A percentile compares a stretch with the other conserved stretches of the same genome.
Evolutionary conservation across 2,113 vertebrate species (phyloP).

Genomic region (Tautogolabrus adspersus): DNA sequence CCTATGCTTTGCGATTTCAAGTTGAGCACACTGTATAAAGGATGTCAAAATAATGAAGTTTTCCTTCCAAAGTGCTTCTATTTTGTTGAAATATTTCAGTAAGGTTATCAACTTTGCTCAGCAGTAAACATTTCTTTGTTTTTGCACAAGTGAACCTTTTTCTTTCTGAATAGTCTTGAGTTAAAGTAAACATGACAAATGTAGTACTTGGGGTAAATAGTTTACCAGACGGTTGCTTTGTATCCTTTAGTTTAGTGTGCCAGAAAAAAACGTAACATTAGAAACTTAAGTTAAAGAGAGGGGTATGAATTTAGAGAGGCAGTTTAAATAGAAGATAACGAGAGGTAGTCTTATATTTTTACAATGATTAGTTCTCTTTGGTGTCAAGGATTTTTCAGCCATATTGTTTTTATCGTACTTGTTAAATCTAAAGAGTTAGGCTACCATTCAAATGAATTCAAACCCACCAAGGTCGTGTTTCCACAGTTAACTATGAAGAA

Average conservation of each 20-base stretch:
- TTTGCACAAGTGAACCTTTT: neutral
- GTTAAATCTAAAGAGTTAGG: conserved; percentile 47
- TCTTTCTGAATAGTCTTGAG: neutral
- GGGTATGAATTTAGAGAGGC: neutral
- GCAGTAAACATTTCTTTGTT: neutral
- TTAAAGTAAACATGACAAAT: neutral
- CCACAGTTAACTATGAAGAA: conserved; percentile 66
- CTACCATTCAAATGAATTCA: conserved; percentile 61
- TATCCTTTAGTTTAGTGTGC: neutral
- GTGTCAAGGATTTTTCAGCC: conserved; percentile 13
- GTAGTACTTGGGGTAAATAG: neutral
- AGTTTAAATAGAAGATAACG: neutral
- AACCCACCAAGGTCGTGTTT: conserved; percentile 57
- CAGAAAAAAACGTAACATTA: neutral
- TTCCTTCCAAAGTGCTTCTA: too few species aligned
- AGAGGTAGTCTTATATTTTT: neutral
- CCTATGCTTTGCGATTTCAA: neutral
- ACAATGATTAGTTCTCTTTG: conserved; percentile 4
- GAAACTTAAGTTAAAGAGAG: neutral
- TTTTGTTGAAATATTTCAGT: neutral
- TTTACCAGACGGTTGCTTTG: neutral
- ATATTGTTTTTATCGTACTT: conserved; percentile 46
- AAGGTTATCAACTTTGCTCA: neutral
- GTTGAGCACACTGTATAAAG: neutral
- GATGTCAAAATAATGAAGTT: neutral